A percentile compares a stretch with the other conserved stretches of the same genome.
Conservation (phyloP, 2,888 invertebrate genomes). For the Phyllotreta cruciferae region DNA sequence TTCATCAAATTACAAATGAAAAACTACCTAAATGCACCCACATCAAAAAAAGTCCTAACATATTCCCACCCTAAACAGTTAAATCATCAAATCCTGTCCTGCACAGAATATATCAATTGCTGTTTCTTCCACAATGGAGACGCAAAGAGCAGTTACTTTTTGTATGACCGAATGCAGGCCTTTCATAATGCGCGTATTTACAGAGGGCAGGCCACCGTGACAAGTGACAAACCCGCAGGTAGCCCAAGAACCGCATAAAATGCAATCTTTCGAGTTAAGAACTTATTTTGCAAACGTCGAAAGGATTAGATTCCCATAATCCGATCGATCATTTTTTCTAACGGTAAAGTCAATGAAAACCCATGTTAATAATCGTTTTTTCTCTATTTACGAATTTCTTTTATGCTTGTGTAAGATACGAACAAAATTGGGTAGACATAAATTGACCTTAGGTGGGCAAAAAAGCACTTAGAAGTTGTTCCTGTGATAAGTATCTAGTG, state of each 20-base stretch:
- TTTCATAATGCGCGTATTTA: conserved; percentile 58
- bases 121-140: conserved; percentile 41
- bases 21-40: too few relatives aligned
- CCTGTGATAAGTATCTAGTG: too few relatives aligned
- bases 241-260: conserved; percentile 24
- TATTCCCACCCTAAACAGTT: too few relatives aligned
- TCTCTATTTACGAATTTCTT: neutral
- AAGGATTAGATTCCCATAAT: conserved; percentile 35
- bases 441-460: too few relatives aligned
- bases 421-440: too few relatives aligned
- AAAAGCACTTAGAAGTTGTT: too few relatives aligned
- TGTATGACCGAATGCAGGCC: conserved; percentile 52
- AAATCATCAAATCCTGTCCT: conserved; percentile 6
- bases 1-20: too few relatives aligned
- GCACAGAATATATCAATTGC: conserved; percentile 20
- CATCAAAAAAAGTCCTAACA: too few relatives aligned
- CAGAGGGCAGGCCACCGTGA: conserved; percentile 54
- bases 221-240: conserved; percentile 56
- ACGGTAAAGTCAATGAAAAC: conserved; percentile 10
- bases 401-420: too few relatives aligned
- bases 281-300: conserved; percentile 9
- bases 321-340: conserved; percentile 38
- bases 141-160: conserved; percentile 55
- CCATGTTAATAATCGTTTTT: neutral
- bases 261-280: conserved; percentile 13